Base-by-base conservation (phyloP, 2,797 vertebrate genomes). In the Aplochiton taeniatus region DNA sequence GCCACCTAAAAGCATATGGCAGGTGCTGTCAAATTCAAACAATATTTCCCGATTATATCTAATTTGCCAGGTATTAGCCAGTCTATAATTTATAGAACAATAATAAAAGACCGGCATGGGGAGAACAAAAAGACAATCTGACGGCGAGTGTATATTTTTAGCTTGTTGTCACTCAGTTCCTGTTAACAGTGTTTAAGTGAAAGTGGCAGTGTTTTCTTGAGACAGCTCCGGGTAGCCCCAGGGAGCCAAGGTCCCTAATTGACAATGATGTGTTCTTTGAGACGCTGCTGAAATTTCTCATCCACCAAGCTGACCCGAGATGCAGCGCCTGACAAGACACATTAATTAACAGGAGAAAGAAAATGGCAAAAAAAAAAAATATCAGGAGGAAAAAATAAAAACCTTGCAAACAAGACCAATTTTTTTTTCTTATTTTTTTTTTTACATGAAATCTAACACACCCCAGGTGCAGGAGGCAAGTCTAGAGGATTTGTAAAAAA, bases 211-310 rank as follows among this genome's bases (percentile, higher is more conserved):
- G 81, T 86, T 90, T 86, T 82, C 79, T 79, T 80, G 77, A 80
- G 87, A 88, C 85, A 83, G 85, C 84, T 84, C 76, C 41, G 73
- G 70, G 86, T 75, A 69, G 87, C 89, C 85, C 75, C 75, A 58
- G 85, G 88, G 88, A 89, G 68, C 65, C 68, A 4, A 9, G 75
- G 78, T 80, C 82, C 75, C 80, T 92, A 91, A 92, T 89, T 91
- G 89, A 90, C 90, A 90, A 87, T 89, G 89, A 92, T 90, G 82
- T 89, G 89, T 89, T 91, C 84, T 89, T 88, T 85, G 85, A 89
- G 83, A 89, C 72, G 74, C 63, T 80, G 80, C 79, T 73, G 79
- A 81, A 86, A 89, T 82, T 84, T 78, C 82, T 87, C 84, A 84
- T 78, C 76, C 85, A 85, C 74, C 70, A 46, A 81, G 84, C 75